Conservation (phyloP, 2,888 invertebrate genomes). For the Sesia apiformis region DNA sequence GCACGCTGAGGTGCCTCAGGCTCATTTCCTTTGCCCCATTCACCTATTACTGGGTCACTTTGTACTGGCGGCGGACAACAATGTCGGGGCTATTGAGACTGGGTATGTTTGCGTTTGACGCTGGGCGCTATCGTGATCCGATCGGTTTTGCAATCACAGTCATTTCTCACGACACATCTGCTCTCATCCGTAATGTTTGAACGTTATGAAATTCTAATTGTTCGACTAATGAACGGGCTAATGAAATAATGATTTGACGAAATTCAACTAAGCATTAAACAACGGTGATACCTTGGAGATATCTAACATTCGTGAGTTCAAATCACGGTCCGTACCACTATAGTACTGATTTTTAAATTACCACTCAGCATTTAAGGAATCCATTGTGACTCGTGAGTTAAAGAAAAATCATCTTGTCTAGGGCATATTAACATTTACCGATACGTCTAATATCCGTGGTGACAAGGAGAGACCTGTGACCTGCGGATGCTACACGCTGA, state of each 20-base stretch:
- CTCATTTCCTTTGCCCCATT: constrained; percentile 31
- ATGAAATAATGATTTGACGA: not conserved
- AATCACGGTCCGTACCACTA: no score
- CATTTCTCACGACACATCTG: constrained; percentile 36
- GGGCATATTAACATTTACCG: no score
- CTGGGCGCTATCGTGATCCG: constrained; percentile 25
- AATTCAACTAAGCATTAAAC: no score
- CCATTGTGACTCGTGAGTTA: no score
- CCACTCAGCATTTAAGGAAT: no score
- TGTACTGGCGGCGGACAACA: constrained; percentile 7
- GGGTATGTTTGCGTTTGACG: constrained; percentile 20
- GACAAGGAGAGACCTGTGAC: no score
- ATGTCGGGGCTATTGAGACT: constrained; percentile 26
- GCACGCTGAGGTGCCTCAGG: constrained; percentile 1
- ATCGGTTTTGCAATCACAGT: constrained; percentile 26
- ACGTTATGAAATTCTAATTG: constrained; percentile 29
- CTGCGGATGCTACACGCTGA: no score
- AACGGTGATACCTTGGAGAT: no score
- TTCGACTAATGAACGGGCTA: constrained; percentile 14
- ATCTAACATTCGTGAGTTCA: no score
- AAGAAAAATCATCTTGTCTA: no score
- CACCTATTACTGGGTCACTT: constrained; percentile 18
- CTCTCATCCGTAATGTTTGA: constrained; percentile 17
- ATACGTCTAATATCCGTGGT: no score
- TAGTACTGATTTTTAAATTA: no score